A percentile compares a stretch with the other conserved stretches of the same genome.
Evolutionary conservation across 1,140 invertebrate genomes (phyloP).

Genomic region (Apis cerana): DNA sequence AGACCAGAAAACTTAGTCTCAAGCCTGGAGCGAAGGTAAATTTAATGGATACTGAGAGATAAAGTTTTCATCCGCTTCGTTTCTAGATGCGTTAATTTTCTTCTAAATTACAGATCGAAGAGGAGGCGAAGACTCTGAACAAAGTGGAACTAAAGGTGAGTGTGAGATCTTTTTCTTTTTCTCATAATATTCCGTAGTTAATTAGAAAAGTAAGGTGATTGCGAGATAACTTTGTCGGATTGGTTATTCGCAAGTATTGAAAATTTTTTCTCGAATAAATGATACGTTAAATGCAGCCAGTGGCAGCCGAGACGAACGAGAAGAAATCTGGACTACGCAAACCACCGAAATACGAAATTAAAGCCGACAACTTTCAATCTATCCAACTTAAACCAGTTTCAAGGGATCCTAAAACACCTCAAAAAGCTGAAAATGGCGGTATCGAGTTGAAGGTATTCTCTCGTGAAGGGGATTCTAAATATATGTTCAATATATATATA

Average conservation of each 20-base stretch:
- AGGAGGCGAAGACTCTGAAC: constrained; percentile 72
- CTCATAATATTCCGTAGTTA: not conserved
- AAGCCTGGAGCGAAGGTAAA: constrained; percentile 69
- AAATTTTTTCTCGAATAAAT: constrained; percentile 15
- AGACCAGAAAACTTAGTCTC: constrained; percentile 67
- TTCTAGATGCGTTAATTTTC: not conserved
- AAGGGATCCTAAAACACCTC: constrained; percentile 78
- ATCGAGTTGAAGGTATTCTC: constrained; percentile 77
- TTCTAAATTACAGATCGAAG: constrained; percentile 55
- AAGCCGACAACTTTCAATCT: constrained; percentile 83
- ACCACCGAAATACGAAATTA: constrained; percentile 82
- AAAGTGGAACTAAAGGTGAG: constrained; percentile 77
- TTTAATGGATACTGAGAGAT: too few relatives aligned
- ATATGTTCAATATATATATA: constrained; percentile 15
- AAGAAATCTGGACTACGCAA: constrained; percentile 79
- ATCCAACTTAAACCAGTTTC: constrained; percentile 84
- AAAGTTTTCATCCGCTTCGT: too few relatives aligned
- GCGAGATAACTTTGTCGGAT: not conserved
- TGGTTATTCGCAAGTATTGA: not conserved
- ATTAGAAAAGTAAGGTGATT: not conserved
- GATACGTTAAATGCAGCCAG: constrained; percentile 70
- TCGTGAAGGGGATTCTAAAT: constrained; percentile 55
- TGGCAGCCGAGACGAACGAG: constrained; percentile 68
- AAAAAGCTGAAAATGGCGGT: constrained; percentile 78
- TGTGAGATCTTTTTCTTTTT: not conserved